Evolutionary conservation across 1,140 invertebrate genomes (phyloP).

Genomic region (Lepidostoma basale): DNA sequence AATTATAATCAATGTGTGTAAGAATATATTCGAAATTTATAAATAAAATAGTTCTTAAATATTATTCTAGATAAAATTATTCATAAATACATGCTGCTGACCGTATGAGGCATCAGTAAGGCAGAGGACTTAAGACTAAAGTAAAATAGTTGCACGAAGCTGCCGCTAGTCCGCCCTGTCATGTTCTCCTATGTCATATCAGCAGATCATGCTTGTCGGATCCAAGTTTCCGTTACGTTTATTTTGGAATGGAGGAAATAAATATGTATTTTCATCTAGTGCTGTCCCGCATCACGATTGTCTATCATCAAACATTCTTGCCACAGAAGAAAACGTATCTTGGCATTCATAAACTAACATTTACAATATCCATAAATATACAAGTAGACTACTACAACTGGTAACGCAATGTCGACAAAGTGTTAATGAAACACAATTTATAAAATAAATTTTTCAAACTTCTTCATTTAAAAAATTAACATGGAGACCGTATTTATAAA

Average conservation of each 20-base stretch:
- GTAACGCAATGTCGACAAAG: constrained; percentile 10
- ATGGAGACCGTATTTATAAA: constrained; percentile 46
- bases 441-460: constrained; percentile 15
- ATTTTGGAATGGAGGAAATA: constrained; percentile 44
- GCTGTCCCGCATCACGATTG: constrained; percentile 20
- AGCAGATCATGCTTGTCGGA: neutral
- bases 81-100: constrained; percentile 23
- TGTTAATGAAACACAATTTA: constrained; percentile 7
- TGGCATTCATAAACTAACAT: constrained; percentile 6
- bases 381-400: constrained; percentile 16
- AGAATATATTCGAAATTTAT: constrained; percentile 34
- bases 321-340: neutral
- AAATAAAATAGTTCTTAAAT: constrained; percentile 39
- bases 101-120: constrained; percentile 9
- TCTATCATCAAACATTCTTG: neutral
- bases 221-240: neutral
- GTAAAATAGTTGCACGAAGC: constrained; percentile 30
- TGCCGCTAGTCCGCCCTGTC: constrained; percentile 14
- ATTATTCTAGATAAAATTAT: constrained; percentile 25
- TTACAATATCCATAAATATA: constrained; percentile 21
- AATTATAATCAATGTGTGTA: constrained; percentile 20
- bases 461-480: constrained; percentile 23
- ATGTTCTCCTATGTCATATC: constrained; percentile 23
- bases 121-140: constrained; percentile 6
- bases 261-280: constrained; percentile 24